Evolutionary conservation across 2,888 invertebrate species (phyloP).

Genomic region (Odiellus spinosus): DNA sequence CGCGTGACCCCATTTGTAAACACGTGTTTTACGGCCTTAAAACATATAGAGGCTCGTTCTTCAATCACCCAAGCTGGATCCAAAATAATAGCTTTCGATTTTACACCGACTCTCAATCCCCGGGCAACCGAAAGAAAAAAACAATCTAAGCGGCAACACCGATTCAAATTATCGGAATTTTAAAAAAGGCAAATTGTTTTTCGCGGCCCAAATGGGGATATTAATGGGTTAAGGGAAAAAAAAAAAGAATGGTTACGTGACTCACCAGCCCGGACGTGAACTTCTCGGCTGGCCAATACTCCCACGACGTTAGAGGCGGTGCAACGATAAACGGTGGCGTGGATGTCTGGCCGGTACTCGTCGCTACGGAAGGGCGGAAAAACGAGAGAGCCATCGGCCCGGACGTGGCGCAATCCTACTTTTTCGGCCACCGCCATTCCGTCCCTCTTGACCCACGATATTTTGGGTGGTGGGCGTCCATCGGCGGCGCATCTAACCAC

Average conservation of each 20-base stretch:
- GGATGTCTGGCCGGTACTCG: slow-evolving; percentile 82
- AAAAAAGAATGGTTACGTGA: slow-evolving; percentile 15
- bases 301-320: slow-evolving; percentile 76
- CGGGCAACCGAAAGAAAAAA: too few species aligned
- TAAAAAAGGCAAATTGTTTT: too few species aligned
- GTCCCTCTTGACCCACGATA: slow-evolving; percentile 19
- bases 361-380: slow-evolving; percentile 89
- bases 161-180: too few species aligned
- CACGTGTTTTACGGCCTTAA: too few species aligned
- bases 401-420: slow-evolving; percentile 15
- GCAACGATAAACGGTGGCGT: slow-evolving; percentile 85
- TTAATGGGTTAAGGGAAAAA: too few species aligned
- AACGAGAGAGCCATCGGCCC: slow-evolving; percentile 60
- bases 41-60: too few species aligned
- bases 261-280: slow-evolving; percentile 88
- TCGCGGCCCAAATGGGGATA: too few species aligned
- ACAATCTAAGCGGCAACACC: too few species aligned
- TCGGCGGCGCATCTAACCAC: slow-evolving; percentile 15
- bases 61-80: too few species aligned
- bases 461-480: slow-evolving; percentile 15
- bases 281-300: slow-evolving; percentile 74
- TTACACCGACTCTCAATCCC: too few species aligned
- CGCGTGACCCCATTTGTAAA: too few species aligned
- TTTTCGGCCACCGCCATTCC: slow-evolving; percentile 14
- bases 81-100: too few species aligned